A percentile compares a stretch with the other conserved stretches of the same genome.
Evolutionary conservation across 2,797 vertebrate species (phyloP).

Genomic region (Apodemus agrarius): DNA sequence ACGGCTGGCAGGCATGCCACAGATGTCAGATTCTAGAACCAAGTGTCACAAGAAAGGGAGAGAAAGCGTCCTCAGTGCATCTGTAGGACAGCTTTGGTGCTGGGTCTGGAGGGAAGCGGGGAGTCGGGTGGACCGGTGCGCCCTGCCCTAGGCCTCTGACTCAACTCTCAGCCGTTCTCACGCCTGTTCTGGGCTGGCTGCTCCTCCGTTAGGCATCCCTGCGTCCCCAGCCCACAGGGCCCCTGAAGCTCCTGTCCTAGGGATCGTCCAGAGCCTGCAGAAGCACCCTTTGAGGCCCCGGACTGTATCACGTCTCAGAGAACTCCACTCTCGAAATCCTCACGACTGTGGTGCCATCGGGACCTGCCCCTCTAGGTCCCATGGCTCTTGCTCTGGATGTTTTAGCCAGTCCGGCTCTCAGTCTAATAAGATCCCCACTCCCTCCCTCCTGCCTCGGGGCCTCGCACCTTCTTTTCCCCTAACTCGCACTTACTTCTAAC

Average conservation of each 20-base stretch:
- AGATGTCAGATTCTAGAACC: not conserved
- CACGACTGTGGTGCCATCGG: not conserved
- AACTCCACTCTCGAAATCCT: not conserved
- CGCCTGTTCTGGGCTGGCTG: not conserved
- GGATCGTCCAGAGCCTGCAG: not conserved
- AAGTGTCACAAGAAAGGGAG: not conserved
- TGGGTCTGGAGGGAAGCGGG: not conserved
- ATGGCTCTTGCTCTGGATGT: not conserved
- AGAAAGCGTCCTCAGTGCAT: not conserved
- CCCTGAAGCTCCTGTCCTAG: not conserved
- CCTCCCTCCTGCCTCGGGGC: not conserved
- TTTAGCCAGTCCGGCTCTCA: not conserved
- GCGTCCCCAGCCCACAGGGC: not conserved
- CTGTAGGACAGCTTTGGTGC: not conserved
- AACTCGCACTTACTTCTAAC: not conserved
- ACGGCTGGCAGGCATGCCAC: not conserved
- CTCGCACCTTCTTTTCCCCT: not conserved
- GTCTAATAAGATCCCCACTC: not conserved
- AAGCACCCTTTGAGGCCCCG: not conserved
- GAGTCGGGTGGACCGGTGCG: not conserved
- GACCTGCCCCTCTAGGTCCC: not conserved
- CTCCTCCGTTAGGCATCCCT: not conserved
- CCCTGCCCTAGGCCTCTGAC: not conserved
- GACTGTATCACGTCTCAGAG: not conserved
- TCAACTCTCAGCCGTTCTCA: too few species aligned